Evolutionary conservation across 2,888 invertebrate species (phyloP).

Genomic region (Dysmachus trigonus): DNA sequence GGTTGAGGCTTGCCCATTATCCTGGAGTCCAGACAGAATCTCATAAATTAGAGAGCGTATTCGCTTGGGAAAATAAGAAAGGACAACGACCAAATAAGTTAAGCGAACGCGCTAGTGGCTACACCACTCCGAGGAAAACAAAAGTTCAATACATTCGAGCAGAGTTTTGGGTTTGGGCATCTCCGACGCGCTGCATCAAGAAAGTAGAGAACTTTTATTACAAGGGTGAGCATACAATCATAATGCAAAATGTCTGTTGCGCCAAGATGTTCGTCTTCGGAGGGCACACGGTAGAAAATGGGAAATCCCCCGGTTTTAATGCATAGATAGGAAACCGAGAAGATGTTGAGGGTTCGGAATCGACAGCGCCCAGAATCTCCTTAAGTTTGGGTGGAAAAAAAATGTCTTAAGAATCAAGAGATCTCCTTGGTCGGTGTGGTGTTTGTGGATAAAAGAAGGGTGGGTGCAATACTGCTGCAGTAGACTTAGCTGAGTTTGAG

Average conservation of each 20-base stretch:
- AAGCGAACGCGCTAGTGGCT: neutral
- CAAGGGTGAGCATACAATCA: neutral
- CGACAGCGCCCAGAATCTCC: neutral
- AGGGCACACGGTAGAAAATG: neutral
- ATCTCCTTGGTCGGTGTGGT: neutral
- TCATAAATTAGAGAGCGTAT: constrained; percentile 28
- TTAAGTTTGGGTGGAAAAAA: neutral
- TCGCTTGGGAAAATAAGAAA: neutral
- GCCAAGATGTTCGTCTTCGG: neutral
- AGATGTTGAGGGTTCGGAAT: neutral
- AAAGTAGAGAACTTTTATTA: neutral
- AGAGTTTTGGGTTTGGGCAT: neutral
- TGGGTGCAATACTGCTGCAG: neutral
- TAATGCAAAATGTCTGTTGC: neutral
- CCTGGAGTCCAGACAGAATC: constrained; percentile 28
- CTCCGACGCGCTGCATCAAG: neutral
- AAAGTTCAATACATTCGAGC: neutral
- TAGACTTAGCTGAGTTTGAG: neutral
- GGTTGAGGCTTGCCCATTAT: neutral
- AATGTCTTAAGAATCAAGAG: neutral
- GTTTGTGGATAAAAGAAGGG: neutral
- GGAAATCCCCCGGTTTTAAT: neutral
- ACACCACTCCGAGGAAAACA: neutral
- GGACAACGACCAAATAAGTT: constrained; percentile 22
- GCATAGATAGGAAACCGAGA: neutral